Percentiles rank a stretch among this genome's conserved stretches.
These are phyloP conservation scores for Solen grandis DNA, from an alignment of 1,140 invertebrate species.

Conservation along the genomic window DNA sequence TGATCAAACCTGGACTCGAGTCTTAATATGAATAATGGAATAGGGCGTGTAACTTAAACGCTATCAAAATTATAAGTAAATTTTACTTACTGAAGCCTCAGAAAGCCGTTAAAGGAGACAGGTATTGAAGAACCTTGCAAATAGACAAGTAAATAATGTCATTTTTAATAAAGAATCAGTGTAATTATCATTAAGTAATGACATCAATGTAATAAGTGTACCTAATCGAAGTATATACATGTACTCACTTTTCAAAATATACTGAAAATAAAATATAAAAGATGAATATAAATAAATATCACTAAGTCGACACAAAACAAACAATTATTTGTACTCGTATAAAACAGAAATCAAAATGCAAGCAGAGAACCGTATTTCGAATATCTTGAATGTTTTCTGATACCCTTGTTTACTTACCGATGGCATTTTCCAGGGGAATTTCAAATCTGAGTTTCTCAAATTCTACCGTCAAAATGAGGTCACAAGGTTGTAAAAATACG, in stretches of 20 bases:
- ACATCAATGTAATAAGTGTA: neutral
- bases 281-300: neutral
- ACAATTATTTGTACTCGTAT: neutral
- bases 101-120: neutral
- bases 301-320: neutral
- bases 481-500: constrained; percentile 7
- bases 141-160: neutral
- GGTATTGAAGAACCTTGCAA: neutral
- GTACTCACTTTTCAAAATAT: neutral
- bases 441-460: constrained; percentile 4
- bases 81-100: neutral
- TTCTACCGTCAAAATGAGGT: constrained; percentile 6
- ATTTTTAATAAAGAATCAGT: neutral
- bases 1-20: neutral
- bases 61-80: neutral
- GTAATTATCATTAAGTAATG: neutral
- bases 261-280: neutral
- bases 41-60: neutral
- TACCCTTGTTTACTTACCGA: neutral
- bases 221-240: neutral
- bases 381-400: neutral
- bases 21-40: neutral
- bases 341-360: neutral
- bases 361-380: neutral
- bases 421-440: constrained; percentile 11